Evolutionary conservation across 2,888 invertebrate species (phyloP), one percentile per base, ranked within the genome.

Genomic region (Nebria brevicollis): DNA sequence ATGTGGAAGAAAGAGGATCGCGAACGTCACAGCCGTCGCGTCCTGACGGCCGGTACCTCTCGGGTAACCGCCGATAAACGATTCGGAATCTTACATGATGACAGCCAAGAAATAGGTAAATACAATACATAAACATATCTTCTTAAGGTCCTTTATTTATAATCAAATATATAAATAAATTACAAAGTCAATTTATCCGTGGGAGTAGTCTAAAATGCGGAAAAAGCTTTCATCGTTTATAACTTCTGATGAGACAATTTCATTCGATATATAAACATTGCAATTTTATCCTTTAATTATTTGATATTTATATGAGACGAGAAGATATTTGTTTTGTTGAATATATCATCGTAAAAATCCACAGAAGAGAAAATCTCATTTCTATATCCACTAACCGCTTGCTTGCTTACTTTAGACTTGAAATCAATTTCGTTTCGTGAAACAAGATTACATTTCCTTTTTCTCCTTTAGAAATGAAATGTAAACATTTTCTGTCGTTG

Each of bases 51-150:
- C 2, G 95, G 94, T 4, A 93, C 92, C 78, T 93, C 93, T 76
- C 90, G 95, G 84, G 94, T 96, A 66, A 94, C 95, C 0, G 92
- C 93, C 74, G 96, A 96, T 87, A 91, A 92, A 83, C 91, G 96
- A 83, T 92, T 95, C 75, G 90, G 92, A 76, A 92, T 96, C 66
- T 89, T 96, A 80, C 96, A 96, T 87, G 95, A 96, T 89, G 93
- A 94, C 85, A 92, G 95, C 95, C 87, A 93, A 89, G 82, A 72
- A n/a, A 70, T 15, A n/a, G 41, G 25, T 77, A 25, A 54, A 54
- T 43, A 43, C 43, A 43, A 43, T 10, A 43, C 43, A 8, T 43
- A 13, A 2, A 54, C 2, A 13, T 13, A 54, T 54, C 4, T 54
- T 54, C 54, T 34, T 1, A 5, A 20, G 20, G 20, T 20, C 20